A percentile compares a stretch with the other conserved stretches of the same genome.
phyloP scores from a whole-genome alignment of 2,113 vertebrate species.

The Plotosus lineatus region DNA sequence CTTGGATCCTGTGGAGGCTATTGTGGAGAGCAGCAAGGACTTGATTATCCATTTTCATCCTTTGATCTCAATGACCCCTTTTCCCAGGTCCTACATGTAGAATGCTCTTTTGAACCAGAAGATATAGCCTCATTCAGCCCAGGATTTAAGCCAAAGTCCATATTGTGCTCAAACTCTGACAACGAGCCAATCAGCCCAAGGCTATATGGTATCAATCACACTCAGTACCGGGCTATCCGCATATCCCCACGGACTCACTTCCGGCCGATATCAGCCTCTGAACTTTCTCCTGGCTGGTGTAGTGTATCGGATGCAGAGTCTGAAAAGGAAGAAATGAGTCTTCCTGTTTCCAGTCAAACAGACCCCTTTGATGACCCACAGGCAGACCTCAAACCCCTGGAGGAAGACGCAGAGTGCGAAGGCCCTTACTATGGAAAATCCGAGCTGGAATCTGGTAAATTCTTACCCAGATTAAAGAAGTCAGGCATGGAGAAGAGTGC shows the following conservation, averaged over 20 bases:
- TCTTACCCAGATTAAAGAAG: slow-evolving; percentile 93
- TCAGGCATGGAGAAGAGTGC: slow-evolving; percentile 99
- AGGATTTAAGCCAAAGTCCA: slow-evolving; percentile 95
- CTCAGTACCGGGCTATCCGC: slow-evolving; percentile 95
- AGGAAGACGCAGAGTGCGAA: slow-evolving; percentile 97
- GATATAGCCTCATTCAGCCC: slow-evolving; percentile 93
- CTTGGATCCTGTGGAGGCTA: slow-evolving; percentile 90
- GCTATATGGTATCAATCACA: slow-evolving; percentile 89
- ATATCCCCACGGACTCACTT: slow-evolving; percentile 99
- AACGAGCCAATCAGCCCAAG: slow-evolving; percentile 85
- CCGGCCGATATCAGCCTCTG: slow-evolving; percentile 95
- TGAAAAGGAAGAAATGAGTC: slow-evolving; percentile 88
- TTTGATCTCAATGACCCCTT: slow-evolving; percentile 95
- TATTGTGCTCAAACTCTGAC: slow-evolving; percentile 94
- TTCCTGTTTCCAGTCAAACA: slow-evolving; percentile 77
- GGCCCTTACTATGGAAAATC: slow-evolving; percentile 95
- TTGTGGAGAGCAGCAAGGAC: slow-evolving; percentile 85
- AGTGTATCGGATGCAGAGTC: slow-evolving; percentile 96
- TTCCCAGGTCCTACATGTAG: slow-evolving; percentile 97
- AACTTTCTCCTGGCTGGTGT: slow-evolving; percentile 91
- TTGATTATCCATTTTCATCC: slow-evolving; percentile 93
- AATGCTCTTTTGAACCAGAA: slow-evolving; percentile 97
- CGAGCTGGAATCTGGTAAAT: slow-evolving; percentile 97
- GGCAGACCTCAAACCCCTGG: slow-evolving; percentile 95
- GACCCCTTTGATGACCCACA: slow-evolving; percentile 92